These are phyloP conservation scores for Acinonyx jubatus DNA, from an alignment of 2,113 vertebrate genomes.

Conservation along the genomic window DNA sequence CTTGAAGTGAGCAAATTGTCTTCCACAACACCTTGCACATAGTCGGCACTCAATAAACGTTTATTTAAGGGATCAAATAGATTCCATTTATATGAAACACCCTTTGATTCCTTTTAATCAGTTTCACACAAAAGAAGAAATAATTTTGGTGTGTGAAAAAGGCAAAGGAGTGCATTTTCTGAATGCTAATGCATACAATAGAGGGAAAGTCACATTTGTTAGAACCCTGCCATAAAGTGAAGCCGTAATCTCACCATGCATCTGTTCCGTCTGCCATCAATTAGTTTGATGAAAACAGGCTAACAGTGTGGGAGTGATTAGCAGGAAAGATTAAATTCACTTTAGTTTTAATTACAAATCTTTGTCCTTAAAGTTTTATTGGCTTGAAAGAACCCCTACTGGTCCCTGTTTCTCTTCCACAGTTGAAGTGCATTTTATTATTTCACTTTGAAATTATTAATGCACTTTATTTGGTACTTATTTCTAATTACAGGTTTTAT, in stretches of 20 bases:
- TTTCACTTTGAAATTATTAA: conserved; percentile 66
- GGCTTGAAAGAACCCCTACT: conserved; percentile 17
- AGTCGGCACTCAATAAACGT: not conserved
- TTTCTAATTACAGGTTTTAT: conserved; percentile 62
- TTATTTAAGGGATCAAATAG: not conserved
- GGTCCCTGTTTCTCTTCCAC: conserved; percentile 12
- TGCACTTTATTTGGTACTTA: conserved; percentile 55
- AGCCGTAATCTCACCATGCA: conserved; percentile 75
- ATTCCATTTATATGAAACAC: conserved; percentile 12
- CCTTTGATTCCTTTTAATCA: not conserved
- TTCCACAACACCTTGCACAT: not conserved
- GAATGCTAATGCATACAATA: conserved; percentile 72
- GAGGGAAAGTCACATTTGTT: conserved; percentile 62
- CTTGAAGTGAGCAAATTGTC: not conserved
- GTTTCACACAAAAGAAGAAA: conserved; percentile 57
- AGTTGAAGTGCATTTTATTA: conserved; percentile 23
- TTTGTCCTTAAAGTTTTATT: conserved; percentile 66
- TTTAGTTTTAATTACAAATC: conserved; percentile 81
- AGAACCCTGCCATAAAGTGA: conserved; percentile 61
- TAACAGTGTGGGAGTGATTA: conserved; percentile 74
- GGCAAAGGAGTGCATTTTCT: conserved; percentile 62
- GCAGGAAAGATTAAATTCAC: conserved; percentile 77
- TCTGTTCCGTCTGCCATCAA: conserved; percentile 82
- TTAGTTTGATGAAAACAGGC: conserved; percentile 82
- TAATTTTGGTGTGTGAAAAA: conserved; percentile 57